phyloP scores from a whole-genome alignment of 1,140 invertebrate species.

The Temnothorax nylanderi region DNA sequence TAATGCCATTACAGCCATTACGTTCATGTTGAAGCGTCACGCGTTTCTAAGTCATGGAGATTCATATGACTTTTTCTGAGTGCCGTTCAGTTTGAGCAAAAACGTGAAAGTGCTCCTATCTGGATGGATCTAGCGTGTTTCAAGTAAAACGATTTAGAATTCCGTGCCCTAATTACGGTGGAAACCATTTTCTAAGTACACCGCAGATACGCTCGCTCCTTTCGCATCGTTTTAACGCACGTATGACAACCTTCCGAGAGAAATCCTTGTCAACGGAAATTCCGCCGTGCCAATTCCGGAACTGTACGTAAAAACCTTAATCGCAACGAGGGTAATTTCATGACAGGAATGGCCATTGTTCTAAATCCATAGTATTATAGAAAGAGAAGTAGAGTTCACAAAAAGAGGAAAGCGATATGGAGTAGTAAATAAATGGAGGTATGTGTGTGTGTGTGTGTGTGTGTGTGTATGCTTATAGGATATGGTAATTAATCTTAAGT shows the following conservation, averaged over 20 bases:
- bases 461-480: not conserved
- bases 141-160: conserved; percentile 36
- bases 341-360: conserved; percentile 77
- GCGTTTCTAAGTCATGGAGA: conserved; percentile 22
- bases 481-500: not conserved
- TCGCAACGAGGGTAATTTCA: conserved; percentile 77
- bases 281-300: conserved; percentile 38
- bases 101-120: conserved; percentile 42
- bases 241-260: conserved; percentile 49
- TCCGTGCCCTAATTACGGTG: conserved; percentile 32
- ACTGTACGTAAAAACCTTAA: conserved; percentile 69
- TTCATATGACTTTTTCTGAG: conserved; percentile 38
- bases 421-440: not conserved
- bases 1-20: not conserved
- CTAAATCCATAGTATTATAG: conserved; percentile 54
- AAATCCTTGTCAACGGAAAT: conserved; percentile 64
- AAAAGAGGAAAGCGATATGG: not conserved
- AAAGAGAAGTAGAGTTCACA: conserved; percentile 4
- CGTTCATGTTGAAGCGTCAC: not conserved
- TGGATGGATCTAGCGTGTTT: conserved; percentile 6
- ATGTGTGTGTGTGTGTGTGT: not conserved
- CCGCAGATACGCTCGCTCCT: not conserved
- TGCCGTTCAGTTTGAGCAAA: conserved; percentile 32
- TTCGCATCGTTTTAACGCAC: conserved; percentile 29
- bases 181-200: conserved; percentile 40